These are phyloP conservation scores for Acrobasis suavella DNA, from an alignment of 2,888 invertebrate species.

Conservation along the genomic window DNA sequence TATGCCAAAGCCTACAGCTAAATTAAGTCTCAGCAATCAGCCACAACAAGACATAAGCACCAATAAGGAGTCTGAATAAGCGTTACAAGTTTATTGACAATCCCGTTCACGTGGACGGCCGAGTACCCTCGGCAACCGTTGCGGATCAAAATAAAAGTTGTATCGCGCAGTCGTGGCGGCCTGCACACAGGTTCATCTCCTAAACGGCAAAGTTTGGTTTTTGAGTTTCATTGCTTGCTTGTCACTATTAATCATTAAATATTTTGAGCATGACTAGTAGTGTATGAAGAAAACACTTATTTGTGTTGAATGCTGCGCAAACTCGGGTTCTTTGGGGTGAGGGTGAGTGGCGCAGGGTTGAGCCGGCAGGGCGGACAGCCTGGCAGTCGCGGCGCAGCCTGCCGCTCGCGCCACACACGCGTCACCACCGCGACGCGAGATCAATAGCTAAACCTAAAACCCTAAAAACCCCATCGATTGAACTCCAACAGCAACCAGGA, in stretches of 20 bases:
- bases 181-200: too few species aligned
- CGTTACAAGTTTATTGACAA: constrained; percentile 47
- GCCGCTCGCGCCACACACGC: constrained; percentile 53
- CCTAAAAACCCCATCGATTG: constrained; percentile 31
- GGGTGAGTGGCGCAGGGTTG: constrained; percentile 46
- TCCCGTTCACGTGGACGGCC: constrained; percentile 50
- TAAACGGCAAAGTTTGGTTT: too few species aligned
- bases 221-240: too few species aligned
- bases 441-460: constrained; percentile 59
- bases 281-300: too few species aligned
- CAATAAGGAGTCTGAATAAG: constrained; percentile 12
- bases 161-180: constrained; percentile 58
- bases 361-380: constrained; percentile 27
- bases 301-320: too few species aligned
- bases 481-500: constrained; percentile 26
- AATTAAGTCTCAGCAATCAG: constrained; percentile 12
- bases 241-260: too few species aligned
- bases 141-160: constrained; percentile 59
- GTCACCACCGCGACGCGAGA: constrained; percentile 53
- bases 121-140: constrained; percentile 53
- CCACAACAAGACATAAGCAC: constrained; percentile 13
- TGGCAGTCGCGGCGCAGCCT: constrained; percentile 27
- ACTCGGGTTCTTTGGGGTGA: constrained; percentile 9
- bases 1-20: not conserved
- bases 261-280: too few species aligned